Base-by-base conservation (phyloP, 64 coral and sea anemone species). In the Pocillopora verrucosa region DNA sequence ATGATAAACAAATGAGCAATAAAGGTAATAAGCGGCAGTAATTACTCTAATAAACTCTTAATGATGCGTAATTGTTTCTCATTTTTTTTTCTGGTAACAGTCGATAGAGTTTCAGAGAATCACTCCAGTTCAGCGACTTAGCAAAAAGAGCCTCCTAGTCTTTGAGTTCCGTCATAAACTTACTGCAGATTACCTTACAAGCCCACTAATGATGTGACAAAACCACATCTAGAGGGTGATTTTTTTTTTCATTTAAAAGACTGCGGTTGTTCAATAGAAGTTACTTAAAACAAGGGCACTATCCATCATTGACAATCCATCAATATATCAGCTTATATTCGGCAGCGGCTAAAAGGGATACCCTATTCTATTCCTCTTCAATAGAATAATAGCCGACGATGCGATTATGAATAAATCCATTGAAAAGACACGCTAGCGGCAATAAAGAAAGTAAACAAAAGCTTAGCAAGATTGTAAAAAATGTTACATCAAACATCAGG, bases 281-380 rank as follows among this genome's bases (percentile, higher is more conserved):
- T 70, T 26, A 70, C 5, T 70, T 25, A 1, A 11, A 70, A 70
- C 25, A 70, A 70, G 20, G 3, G 25, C n/a, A 24, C 25, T 11
- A 70, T 70, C 19, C n/a, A 70, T 70, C 67, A 25, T 70, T 70
- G 67, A 70, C 67, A 70, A 70, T 11, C 16, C 37, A 45, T 16
- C 14, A 36, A 56, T 77, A 85, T 85, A 85, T 85, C 65, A 38
- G 82, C 82, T 85, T 68, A 58, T 30, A 72, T 24, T 11, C 56
- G 1, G 20, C 59, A 59, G 6, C 26, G 79, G 59, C 24, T 26
- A 36, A 63, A 81, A n/a, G 19, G n/a, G 12, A 45, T 41, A 36
- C 36, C 41, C 36, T 36, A 68, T 15, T 63, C 16, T 62, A 35
- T 81, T 63, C 30, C 1, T 59, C 13, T 30, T 59, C 16, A 81